A percentile compares a stretch with the other conserved stretches of the same genome.
phyloP scores from a whole-genome alignment of 1,140 invertebrate genomes.

The Laodelphax striatellus region DNA sequence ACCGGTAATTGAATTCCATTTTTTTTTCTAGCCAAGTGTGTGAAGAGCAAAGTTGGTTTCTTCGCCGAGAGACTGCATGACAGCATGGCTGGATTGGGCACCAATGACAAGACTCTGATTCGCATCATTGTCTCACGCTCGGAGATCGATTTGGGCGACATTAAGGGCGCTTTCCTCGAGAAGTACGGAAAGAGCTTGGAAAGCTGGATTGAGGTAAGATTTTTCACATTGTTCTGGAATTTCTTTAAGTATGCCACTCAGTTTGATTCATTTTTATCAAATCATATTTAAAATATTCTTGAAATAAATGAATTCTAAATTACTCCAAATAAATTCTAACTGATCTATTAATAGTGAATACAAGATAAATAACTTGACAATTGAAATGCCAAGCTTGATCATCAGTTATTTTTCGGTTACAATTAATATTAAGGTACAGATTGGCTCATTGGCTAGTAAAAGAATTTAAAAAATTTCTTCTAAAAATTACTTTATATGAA shows the following conservation, averaged over 20 bases:
- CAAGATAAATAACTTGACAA: no score
- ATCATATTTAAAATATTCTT: no score
- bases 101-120: slow-evolving; percentile 80
- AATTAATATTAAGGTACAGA: no score
- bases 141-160: slow-evolving; percentile 84
- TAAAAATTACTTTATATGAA: no score
- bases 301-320: no score
- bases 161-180: slow-evolving; percentile 77
- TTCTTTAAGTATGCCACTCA: slow-evolving; percentile 46
- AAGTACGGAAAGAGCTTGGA: slow-evolving; percentile 76
- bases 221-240: slow-evolving; percentile 36
- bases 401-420: no score
- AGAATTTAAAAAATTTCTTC: no score
- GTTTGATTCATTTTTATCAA: no score
- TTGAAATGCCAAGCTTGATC: no score
- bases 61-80: slow-evolving; percentile 85
- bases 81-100: slow-evolving; percentile 80
- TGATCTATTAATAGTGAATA: no score
- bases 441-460: no score
- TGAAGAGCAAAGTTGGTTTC: slow-evolving; percentile 82
- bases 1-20: neutral
- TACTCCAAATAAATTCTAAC: no score
- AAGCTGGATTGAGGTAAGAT: slow-evolving; percentile 51
- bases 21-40: slow-evolving; percentile 60
- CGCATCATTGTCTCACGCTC: slow-evolving; percentile 81